Evolutionary conservation across 2,113 vertebrate species (phyloP), one percentile per base, ranked within the genome.

Genomic region (Orcinus orca): DNA sequence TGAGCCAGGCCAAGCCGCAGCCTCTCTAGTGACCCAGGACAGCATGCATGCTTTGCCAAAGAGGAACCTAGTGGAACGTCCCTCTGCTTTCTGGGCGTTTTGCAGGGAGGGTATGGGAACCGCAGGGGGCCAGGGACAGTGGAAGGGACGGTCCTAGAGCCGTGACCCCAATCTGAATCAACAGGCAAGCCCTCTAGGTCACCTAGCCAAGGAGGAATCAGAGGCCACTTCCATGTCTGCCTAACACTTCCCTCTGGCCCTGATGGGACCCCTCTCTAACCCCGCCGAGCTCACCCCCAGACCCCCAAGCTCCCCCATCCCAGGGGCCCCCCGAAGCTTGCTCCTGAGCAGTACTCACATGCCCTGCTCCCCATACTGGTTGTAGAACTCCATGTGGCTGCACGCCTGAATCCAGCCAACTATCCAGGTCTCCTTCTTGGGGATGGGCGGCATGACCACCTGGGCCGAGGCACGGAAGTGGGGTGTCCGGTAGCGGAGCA

Each of bases 351-450:
- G 50, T 98, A 99, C 99, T 99, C 97, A 99, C 99, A 99, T 99
- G 97, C 99, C 99, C 98, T 99, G 99, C 23, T 99, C 99, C 82
- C 99, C 99, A 1, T 99, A 99, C 74, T 99, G 99, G 97, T 99
- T 99, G 99, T 99, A 99, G 97, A 99, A 99, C 98, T 99, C 99
- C 99, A 99, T 99, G 98, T 99, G 99, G 98, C 99, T 99, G 97
- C 99, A 99, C 0, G 99, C 99, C 98, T 99, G 99, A 73, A 99
- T 99, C 99, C 99, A 99, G 92, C 99, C 99, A 63, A 99, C 99
- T 10, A 99, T 99, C 99, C 99, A 99, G 25, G 99, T 99, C 98
- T 99, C 99, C 93, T 99, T 99, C 76, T 98, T 98, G 98, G 99
- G 98, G 31, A 99, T 98, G 10, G 99, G 99, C 0, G 99, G 99